Conservation (phyloP, 2,797 vertebrate species). For the Rhinichthys osculus region DNA sequence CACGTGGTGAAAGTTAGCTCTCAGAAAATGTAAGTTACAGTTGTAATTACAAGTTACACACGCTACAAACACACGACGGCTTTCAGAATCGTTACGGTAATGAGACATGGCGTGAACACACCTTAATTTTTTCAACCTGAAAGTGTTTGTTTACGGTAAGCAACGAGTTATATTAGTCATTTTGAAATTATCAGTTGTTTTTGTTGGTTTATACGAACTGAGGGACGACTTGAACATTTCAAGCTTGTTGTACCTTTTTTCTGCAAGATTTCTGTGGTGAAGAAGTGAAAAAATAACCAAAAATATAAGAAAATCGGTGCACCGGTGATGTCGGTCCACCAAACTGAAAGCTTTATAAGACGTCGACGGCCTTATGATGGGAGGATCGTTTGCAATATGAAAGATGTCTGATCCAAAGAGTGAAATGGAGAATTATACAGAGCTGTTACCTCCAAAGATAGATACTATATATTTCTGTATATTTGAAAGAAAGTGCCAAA, state of each 20-base stretch:
- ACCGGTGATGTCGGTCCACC: slow-evolving; percentile 68
- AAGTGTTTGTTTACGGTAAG: not conserved
- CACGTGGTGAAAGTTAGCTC: too few species aligned
- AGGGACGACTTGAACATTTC: not conserved
- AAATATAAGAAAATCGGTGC: slow-evolving; percentile 41
- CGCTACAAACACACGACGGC: too few species aligned
- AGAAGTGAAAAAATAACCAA: slow-evolving; percentile 46
- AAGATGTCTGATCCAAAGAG: slow-evolving; percentile 75
- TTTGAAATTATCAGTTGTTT: not conserved
- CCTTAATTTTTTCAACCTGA: too few species aligned
- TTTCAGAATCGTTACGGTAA: too few species aligned
- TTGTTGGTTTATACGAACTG: not conserved
- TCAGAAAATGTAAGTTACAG: too few species aligned
- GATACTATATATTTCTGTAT: slow-evolving; percentile 73
- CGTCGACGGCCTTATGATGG: slow-evolving; percentile 73
- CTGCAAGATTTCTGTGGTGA: not conserved
- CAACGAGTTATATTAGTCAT: not conserved
- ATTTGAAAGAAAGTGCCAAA: slow-evolving; percentile 72
- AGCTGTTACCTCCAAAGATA: slow-evolving; percentile 79
- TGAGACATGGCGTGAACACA: too few species aligned
- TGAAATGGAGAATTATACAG: slow-evolving; percentile 56
- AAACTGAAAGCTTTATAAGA: slow-evolving; percentile 79
- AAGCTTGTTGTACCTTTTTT: not conserved
- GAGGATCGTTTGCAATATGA: slow-evolving; percentile 72
- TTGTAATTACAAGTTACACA: too few species aligned